Conservation (phyloP, 2,888 invertebrate species). For the Drosophila nr. perissopoda region DNA sequence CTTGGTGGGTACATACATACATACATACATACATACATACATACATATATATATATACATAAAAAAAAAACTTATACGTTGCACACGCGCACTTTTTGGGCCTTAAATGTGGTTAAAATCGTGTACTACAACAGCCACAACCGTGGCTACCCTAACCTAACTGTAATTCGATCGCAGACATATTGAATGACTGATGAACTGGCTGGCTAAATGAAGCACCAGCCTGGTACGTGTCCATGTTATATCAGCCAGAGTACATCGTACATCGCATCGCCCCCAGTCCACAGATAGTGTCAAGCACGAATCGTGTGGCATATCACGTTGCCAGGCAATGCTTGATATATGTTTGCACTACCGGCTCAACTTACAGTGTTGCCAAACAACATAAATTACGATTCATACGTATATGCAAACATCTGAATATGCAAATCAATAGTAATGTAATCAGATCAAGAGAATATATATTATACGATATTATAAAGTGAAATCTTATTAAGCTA, state of each 20-base stretch:
- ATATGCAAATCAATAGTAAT: neutral
- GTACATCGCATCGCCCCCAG: neutral
- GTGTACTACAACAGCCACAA: conserved; percentile 8
- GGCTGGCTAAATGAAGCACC: conserved; percentile 31
- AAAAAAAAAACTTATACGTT: conserved; percentile 33
- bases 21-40: neutral
- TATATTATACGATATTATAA: neutral
- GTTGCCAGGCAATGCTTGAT: conserved; percentile 3
- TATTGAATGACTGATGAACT: conserved; percentile 53
- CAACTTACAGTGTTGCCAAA: conserved; percentile 3
- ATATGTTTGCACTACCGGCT: neutral
- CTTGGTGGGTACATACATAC: neutral
- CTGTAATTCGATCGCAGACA: conserved; percentile 62
- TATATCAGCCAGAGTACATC: neutral
- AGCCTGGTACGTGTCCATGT: neutral
- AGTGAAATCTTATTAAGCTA: neutral
- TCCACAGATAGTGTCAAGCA: conserved; percentile 15
- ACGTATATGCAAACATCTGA: neutral
- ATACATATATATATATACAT: neutral
- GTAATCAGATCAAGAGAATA: neutral
- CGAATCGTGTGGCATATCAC: conserved; percentile 7
- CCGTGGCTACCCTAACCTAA: conserved; percentile 41
- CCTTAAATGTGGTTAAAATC: conserved; percentile 52
- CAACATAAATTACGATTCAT: neutral
- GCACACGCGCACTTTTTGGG: conserved; percentile 29